Evolutionary conservation across 2,888 invertebrate species (phyloP).

Genomic region (Blomia tropicalis): DNA sequence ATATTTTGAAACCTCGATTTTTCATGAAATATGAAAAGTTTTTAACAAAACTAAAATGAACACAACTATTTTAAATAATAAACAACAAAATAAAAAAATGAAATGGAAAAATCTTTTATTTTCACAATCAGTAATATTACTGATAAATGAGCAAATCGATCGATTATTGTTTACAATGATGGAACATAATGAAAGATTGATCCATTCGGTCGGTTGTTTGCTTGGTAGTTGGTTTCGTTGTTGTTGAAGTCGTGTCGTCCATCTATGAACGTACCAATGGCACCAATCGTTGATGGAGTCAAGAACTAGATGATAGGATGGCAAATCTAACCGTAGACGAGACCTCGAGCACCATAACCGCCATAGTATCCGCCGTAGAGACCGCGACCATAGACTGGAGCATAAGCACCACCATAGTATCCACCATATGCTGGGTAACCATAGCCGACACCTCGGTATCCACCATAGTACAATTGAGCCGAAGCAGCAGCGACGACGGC

Average conservation of each 20-base stretch:
- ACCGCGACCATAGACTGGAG: not conserved
- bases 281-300: no score
- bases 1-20: no score
- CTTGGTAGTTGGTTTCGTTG: not conserved
- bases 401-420: slow-evolving; percentile 10
- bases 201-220: not conserved
- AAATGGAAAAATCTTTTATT: not conserved
- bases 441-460: not conserved
- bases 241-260: no score
- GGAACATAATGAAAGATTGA: not conserved
- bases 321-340: slow-evolving; percentile 1
- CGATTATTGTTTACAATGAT: not conserved
- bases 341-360: slow-evolving; percentile 10
- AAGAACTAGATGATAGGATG: no score
- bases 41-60: no score
- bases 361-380: slow-evolving; percentile 3
- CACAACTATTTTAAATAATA: no score
- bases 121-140: not conserved
- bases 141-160: not conserved
- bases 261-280: no score
- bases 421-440: not conserved
- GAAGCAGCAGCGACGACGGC: slow-evolving; percentile 12
- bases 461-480: slow-evolving; percentile 7
- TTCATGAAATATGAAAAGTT: no score
- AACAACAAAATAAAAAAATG: no score